These are phyloP conservation scores for Odontomyia ornata DNA, from an alignment of 2,888 invertebrate species.

Conservation along the genomic window DNA sequence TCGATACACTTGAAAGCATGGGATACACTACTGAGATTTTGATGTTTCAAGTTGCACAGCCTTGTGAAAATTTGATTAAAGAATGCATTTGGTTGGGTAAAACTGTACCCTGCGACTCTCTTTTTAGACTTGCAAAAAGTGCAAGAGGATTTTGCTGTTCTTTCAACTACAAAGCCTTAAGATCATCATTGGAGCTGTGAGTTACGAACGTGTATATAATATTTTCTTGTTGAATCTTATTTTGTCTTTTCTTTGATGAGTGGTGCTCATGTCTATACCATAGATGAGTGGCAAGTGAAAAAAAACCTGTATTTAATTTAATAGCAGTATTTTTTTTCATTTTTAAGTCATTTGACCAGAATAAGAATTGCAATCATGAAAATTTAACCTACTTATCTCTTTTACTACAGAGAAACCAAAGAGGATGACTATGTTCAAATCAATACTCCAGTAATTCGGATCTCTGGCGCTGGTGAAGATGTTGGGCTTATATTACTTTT, in stretches of 20 bases:
- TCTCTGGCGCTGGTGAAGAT: constrained; percentile 56
- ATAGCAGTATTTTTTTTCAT: too few relatives aligned
- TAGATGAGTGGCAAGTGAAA: too few relatives aligned
- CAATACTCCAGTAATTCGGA: constrained; percentile 50
- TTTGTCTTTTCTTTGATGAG: too few relatives aligned
- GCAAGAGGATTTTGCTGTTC: constrained; percentile 59
- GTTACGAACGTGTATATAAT: neutral
- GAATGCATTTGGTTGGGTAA: constrained; percentile 57
- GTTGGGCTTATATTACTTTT: constrained; percentile 58
- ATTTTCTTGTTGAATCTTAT: too few relatives aligned
- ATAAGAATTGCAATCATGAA: too few relatives aligned
- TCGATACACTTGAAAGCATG: constrained; percentile 52
- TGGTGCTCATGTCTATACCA: too few relatives aligned
- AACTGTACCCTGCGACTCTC: constrained; percentile 55
- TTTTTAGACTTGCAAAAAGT: constrained; percentile 57
- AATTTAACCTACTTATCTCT: too few relatives aligned
- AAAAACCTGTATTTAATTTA: too few relatives aligned
- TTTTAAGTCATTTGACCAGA: too few relatives aligned
- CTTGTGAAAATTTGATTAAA: constrained; percentile 56
- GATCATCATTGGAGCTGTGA: constrained; percentile 49
- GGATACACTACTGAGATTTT: constrained; percentile 55
- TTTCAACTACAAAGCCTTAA: constrained; percentile 57
- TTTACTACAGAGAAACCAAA: constrained; percentile 49
- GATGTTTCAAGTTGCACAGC: constrained; percentile 59
- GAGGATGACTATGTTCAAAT: constrained; percentile 48